Conservation (phyloP, 2,113 vertebrate genomes). For the Hiodon tergisus region DNA sequence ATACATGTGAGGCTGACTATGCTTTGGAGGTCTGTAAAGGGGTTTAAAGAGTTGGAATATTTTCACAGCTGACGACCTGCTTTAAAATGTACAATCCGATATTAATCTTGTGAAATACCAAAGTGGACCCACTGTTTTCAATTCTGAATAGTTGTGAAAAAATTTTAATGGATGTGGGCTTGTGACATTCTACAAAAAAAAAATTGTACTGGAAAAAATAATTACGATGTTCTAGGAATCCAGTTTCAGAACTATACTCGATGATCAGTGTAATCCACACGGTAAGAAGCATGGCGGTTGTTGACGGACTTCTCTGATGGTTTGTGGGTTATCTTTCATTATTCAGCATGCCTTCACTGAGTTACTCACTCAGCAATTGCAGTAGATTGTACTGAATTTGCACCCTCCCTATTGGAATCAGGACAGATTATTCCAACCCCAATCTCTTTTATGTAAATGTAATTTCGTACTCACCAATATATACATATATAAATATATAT, state of each 20-base stretch:
- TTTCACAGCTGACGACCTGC: not conserved
- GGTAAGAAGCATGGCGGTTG: not conserved
- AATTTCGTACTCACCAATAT: slow-evolving; percentile 20
- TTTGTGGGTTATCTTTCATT: slow-evolving; percentile 7
- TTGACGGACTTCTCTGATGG: slow-evolving; percentile 8
- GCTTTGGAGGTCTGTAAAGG: not conserved
- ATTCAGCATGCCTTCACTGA: slow-evolving; percentile 11
- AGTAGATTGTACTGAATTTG: slow-evolving; percentile 10
- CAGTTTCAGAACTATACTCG: not conserved
- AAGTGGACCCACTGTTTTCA: slow-evolving; percentile 1
- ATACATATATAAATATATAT: not conserved
- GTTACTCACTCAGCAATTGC: slow-evolving; percentile 14
- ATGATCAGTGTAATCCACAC: slow-evolving; percentile 9
- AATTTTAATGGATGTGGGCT: not conserved
- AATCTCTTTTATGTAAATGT: slow-evolving; percentile 15
- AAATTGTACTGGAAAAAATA: not conserved
- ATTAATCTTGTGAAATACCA: not conserved
- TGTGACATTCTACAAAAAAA: not conserved
- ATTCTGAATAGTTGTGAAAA: not conserved
- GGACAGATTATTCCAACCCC: not conserved
- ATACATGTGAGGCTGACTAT: not conserved
- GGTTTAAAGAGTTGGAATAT: not conserved
- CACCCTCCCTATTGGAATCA: slow-evolving; percentile 8
- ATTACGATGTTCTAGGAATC: not conserved
- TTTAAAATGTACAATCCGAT: not conserved